Base-by-base conservation (phyloP, 2,113 vertebrate species). In the Anarrhichthys ocellatus region DNA sequence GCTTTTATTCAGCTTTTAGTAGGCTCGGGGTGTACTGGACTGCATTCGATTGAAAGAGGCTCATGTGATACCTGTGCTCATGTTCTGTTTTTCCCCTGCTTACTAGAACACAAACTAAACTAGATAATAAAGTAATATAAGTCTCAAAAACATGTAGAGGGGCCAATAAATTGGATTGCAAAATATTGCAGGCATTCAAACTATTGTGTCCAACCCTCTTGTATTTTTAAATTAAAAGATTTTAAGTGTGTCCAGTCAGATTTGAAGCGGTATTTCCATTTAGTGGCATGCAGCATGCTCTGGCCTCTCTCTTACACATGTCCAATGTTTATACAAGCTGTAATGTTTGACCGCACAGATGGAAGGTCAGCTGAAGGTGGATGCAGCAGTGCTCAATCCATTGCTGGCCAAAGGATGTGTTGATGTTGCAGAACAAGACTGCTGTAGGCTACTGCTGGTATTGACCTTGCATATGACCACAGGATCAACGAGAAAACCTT, bases 341-440 rank as follows among this genome's bases (percentile, higher is more conserved):
- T 78, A 80, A 80, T 76, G 73, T 87, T 79, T 91, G 85, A 88
- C 75, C 59, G 38, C 65, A 62, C 17, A n/a, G 72, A 73, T 24
- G 75, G 84, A 91, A 93, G 89, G 90, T 92, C 89, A 69, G 50
- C 36, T 65, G 83, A 87, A 92, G 89, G 87, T 90, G 87, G 84
- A 84, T 82, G 84, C 78, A 58, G 78, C 29, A 1, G 79, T 72
- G 79, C 92, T 93, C 89, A 74, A 92, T 90, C 84, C 73, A 70
- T 44, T 78, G 73, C 87, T 27, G 36, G 72, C 84, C 84, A 77
- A 74, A 58, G 80, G 88, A 92, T 91, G 90, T 91, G 92, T 84
- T 87, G 90, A 92, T 85, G 90, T 86, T 88, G 88, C 89, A 90
- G 75, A 90, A 83, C 83, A 83, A 54, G 67, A 87, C 32, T 66